A percentile compares a stretch with the other conserved stretches of the same genome.
Evolutionary conservation across 2,888 invertebrate genomes (phyloP).

Genomic region (Sarcophaga variegata): DNA sequence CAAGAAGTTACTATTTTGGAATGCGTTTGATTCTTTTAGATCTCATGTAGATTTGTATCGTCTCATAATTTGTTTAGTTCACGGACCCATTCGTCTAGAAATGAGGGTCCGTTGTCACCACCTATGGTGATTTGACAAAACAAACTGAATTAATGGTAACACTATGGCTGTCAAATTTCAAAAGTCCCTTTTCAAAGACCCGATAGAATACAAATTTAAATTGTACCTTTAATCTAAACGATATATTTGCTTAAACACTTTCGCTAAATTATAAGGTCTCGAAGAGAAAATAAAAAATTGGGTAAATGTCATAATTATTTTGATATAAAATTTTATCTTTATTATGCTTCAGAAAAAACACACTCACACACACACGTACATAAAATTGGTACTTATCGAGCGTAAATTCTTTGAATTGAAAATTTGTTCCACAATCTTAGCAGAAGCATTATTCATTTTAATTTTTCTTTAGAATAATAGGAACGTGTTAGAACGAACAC

Average conservation of each 20-base stretch:
- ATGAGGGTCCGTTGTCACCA: too few species aligned
- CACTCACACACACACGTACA: neutral
- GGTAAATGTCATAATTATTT: neutral
- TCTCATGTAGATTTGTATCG: too few species aligned
- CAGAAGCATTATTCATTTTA: constrained; percentile 3
- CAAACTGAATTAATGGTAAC: too few species aligned
- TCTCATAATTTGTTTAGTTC: too few species aligned
- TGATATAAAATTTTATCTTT: constrained; percentile 14
- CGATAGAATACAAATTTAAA: neutral
- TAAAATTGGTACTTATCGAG: neutral
- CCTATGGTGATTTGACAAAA: too few species aligned
- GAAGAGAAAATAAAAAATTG: neutral
- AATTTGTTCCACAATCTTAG: neutral
- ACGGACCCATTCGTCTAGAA: too few species aligned
- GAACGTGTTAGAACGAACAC: constrained; percentile 1
- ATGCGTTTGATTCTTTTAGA: too few species aligned
- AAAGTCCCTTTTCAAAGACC: too few species aligned
- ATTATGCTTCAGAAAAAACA: neutral
- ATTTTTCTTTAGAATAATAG: neutral
- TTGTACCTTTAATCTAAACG: constrained; percentile 20
- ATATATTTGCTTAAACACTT: constrained; percentile 49
- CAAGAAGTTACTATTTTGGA: too few species aligned
- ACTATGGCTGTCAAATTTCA: too few species aligned
- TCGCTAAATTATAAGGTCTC: neutral
- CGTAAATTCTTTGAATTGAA: constrained; percentile 11